Conservation (phyloP, 2,797 vertebrate genomes). For the Halcyon chelicuti region DNA sequence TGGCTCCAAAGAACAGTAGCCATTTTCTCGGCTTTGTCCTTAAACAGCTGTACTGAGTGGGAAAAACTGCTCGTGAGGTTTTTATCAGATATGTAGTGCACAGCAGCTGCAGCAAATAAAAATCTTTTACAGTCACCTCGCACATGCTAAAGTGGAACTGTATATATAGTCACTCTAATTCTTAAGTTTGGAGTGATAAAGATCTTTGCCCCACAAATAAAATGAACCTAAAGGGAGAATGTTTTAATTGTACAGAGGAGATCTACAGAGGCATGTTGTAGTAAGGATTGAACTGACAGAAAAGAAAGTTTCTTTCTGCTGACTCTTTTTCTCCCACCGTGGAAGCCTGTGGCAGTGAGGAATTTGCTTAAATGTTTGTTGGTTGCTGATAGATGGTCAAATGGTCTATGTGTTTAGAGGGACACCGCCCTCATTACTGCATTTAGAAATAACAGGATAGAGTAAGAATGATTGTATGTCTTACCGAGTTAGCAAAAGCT, state of each 20-base stretch:
- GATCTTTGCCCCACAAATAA: not conserved
- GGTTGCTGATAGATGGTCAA: not conserved
- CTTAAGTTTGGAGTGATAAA: not conserved
- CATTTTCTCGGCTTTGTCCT: not conserved
- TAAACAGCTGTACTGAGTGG: not conserved
- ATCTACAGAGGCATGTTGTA: not conserved
- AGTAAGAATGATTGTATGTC: not conserved
- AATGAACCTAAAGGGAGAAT: not conserved
- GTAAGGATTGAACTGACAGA: not conserved
- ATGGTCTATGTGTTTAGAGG: not conserved
- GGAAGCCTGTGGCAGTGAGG: not conserved
- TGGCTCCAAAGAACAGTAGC: not conserved
- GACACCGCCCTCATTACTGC: rapidly evolving
- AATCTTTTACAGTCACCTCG: not conserved
- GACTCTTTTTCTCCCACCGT: not conserved
- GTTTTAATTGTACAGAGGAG: not conserved
- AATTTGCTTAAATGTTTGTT: not conserved
- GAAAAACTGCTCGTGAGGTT: not conserved
- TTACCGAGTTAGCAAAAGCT: not conserved
- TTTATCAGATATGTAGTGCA: not conserved
- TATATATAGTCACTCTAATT: not conserved
- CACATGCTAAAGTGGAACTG: not conserved
- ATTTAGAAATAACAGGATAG: not conserved
- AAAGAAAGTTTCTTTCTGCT: not conserved
- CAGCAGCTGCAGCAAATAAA: not conserved